Evolutionary conservation across 1,140 invertebrate species (phyloP), one percentile per base, ranked within the genome.

Genomic region (Drosophila tani): DNA sequence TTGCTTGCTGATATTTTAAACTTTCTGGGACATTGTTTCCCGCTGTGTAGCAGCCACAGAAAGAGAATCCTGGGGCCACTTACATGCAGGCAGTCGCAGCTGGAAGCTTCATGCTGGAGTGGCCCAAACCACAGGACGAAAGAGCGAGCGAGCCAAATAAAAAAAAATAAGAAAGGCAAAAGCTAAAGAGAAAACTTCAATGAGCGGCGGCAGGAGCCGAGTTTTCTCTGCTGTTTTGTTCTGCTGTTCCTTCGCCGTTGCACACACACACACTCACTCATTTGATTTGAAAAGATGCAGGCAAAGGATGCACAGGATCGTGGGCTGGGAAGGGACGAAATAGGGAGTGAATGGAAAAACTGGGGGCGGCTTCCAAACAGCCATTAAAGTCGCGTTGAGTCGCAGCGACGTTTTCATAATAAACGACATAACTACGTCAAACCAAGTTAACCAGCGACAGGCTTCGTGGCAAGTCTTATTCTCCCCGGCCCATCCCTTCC

Each of bases 401-500:
- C 66, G 75, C 75, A 69, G 75, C 64, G 24, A 78, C 64, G 74
- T 90, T 88, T 88, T 88, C 88, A 90, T 88, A 85, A 88, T 88
- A 88, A 88, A 88, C 85, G 85, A 88, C 85, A 88, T 88, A 88
- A 88, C 85, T 90, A 90, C 85, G 85, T 85, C 85, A 90, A 88
- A 82, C 75, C 81, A 63, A 88, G 85, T 88, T 84, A 90, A 79
- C 84, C 81, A 82, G 49, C 70, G 49, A 56, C 50, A 57, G 53
- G 38, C 51, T 55, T 41, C 19, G 32, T 49, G 27, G 27, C 75
- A 76, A 3, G 14, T 4, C 19, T 17, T 19, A 15, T 2, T 1
- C 21, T 3, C 1, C 21, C 0, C 3, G 0, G 24, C 11, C 17
- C 4, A 5, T 1, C 7, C 32, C 12, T 29, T 40, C 5, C 2